A percentile compares a stretch with the other conserved stretches of the same genome.
Evolutionary conservation across 2,797 vertebrate genomes (phyloP).

Genomic region (Carduelis carduelis): DNA sequence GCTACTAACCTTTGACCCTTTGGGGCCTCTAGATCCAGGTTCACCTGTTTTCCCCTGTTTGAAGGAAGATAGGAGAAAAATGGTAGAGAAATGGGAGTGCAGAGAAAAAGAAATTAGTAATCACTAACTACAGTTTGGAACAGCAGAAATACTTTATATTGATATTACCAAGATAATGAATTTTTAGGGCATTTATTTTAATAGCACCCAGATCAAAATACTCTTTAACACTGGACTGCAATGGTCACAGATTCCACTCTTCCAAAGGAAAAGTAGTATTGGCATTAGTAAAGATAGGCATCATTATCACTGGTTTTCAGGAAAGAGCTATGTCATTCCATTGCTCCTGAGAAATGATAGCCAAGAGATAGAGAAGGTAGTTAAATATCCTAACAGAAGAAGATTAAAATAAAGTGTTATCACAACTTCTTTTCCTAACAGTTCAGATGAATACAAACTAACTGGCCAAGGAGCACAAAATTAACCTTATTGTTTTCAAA

Average conservation of each 20-base stretch:
- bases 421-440: background rate
- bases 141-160: slow-evolving; percentile 26
- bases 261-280: background rate
- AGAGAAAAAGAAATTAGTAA: slow-evolving; percentile 58
- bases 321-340: background rate
- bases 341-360: background rate
- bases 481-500: background rate
- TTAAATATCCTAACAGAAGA: background rate
- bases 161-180: background rate
- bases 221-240: background rate
- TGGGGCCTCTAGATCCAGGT: slow-evolving; percentile 86
- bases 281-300: background rate
- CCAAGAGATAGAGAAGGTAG: background rate
- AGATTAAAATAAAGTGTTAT: slow-evolving; percentile 31
- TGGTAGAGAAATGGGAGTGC: slow-evolving; percentile 34
- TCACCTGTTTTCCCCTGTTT: slow-evolving; percentile 91
- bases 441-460: slow-evolving; percentile 7
- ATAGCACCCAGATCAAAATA: background rate
- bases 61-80: slow-evolving; percentile 50
- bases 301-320: background rate
- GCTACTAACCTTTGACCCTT: slow-evolving; percentile 94
- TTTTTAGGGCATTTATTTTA: background rate
- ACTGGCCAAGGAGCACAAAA: background rate
- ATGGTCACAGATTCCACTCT: background rate
- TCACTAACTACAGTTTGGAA: slow-evolving; percentile 3